Base-by-base conservation (phyloP, 2,888 invertebrate genomes). In the Habrosyne pyritoides region DNA sequence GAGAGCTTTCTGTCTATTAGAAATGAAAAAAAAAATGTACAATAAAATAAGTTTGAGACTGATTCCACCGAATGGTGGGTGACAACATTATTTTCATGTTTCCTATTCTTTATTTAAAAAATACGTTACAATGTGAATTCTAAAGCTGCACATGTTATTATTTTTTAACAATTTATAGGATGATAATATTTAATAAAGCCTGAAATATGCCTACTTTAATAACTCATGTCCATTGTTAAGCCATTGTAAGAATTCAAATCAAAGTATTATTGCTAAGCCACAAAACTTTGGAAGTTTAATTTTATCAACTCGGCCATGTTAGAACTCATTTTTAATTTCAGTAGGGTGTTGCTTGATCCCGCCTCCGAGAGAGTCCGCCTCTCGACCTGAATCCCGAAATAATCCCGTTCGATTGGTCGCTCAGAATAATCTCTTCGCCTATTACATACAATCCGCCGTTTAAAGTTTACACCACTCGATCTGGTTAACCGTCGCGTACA, bases 331-430 rank as follows among this genome's bases (percentile, higher is more conserved):
- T 79, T 70, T 63, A 73, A 74, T 73, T 77, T 79, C 72, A 76
- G 75, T 61, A 59, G 66, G 50, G 75, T 78, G 69, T 75, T 71
- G 70, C 71, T 53, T 57, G 75, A 72, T 82, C 82, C 80, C 83
- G 78, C 83, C 84, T 82, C 80, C 80, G 68, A 63, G 63, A 69
- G 72, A 79, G 77, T 73, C 85, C 86, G 86, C 88, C 88, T 86
- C 83, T 80, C 72, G 76, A 60, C 70, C 73, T 73, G 66, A 78
- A 78, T 85, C 83, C 82, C 78, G 69, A 81, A 87, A 84, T 83
- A 84, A 77, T 76, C 76, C 73, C 78, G 56, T 73, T 74, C 77
- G 79, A 91, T 91, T 91, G 91, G 91, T 78, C 71, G 84, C 71
- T 69, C 66, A 60, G 69, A 70, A 71, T 78, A 78, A 82, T 81